Conservation (phyloP, 2,888 invertebrate genomes). For the Ochropacha duplaris region DNA sequence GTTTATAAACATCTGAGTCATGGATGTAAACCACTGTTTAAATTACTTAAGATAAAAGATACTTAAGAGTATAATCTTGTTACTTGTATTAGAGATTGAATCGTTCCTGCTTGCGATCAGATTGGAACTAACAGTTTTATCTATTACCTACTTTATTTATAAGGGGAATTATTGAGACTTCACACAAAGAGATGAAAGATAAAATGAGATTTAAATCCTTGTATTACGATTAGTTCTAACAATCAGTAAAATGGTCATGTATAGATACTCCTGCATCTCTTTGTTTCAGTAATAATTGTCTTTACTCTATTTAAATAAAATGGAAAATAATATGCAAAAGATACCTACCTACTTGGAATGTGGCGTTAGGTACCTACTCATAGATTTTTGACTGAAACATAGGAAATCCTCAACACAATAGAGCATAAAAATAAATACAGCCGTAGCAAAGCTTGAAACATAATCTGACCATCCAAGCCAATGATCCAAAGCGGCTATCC, state of each 20-base stretch:
- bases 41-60: too few relatives aligned
- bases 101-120: background rate
- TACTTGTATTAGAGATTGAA: conserved; percentile 10
- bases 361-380: too few relatives aligned
- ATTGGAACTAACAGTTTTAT: background rate
- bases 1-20: conserved; percentile 17
- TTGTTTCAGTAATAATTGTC: too few relatives aligned
- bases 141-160: background rate
- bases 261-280: too few relatives aligned
- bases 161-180: background rate
- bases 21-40: conserved; percentile 13
- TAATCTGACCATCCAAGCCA: conserved; percentile 19
- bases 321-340: too few relatives aligned
- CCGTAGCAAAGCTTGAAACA: conserved; percentile 16
- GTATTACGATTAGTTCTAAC: background rate
- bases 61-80: conserved; percentile 13
- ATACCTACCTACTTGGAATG: too few relatives aligned
- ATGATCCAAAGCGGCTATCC: conserved; percentile 13
- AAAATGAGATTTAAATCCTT: background rate
- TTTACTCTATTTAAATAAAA: too few relatives aligned
- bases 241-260: background rate
- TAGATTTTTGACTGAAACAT: too few relatives aligned
- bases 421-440: too few relatives aligned
- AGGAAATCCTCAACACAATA: too few relatives aligned
- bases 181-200: background rate